A percentile compares a stretch with the other conserved stretches of the same genome.
These are phyloP conservation scores for Aphelocoma californica DNA, from an alignment of 2,797 vertebrate genomes.

Conservation along the genomic window DNA sequence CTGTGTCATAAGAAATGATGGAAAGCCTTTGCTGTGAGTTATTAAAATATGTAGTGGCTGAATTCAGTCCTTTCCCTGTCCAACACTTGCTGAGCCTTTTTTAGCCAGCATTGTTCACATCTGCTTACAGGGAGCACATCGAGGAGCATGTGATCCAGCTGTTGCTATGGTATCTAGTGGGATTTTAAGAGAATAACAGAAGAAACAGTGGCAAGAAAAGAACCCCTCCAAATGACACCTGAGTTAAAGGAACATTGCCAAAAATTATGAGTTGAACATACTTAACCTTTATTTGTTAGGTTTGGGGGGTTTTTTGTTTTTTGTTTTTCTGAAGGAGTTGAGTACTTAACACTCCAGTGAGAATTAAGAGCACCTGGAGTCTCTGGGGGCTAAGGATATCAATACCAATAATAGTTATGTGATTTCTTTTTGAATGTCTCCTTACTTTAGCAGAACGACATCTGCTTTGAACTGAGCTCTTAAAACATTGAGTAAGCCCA, in stretches of 20 bases:
- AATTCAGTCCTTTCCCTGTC: conserved; percentile 1
- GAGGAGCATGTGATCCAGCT: conserved; percentile 56
- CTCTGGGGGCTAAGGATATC: not conserved
- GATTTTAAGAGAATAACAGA: conserved; percentile 51
- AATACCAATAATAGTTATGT: not conserved
- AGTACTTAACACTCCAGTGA: not conserved
- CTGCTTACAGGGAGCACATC: conserved; percentile 52
- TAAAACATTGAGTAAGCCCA: not conserved
- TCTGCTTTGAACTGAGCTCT: not conserved
- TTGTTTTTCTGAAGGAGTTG: not conserved
- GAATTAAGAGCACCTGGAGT: not conserved
- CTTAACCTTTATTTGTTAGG: not conserved
- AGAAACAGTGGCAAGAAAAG: conserved; percentile 9
- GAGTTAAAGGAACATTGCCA: conserved; percentile 36
- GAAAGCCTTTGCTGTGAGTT: conserved; percentile 2
- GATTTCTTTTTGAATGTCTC: not conserved
- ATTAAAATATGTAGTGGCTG: not conserved
- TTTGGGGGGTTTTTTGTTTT: too few relatives aligned
- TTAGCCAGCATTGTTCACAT: conserved; percentile 66
- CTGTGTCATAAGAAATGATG: not conserved
- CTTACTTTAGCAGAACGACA: not conserved
- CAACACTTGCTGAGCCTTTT: conserved; percentile 40
- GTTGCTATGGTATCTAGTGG: conserved; percentile 69
- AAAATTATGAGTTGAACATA: not conserved
- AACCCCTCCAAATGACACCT: conserved; percentile 39